phyloP scores from a whole-genome alignment of 2,797 vertebrate genomes.

The Serranus cabrilla region DNA sequence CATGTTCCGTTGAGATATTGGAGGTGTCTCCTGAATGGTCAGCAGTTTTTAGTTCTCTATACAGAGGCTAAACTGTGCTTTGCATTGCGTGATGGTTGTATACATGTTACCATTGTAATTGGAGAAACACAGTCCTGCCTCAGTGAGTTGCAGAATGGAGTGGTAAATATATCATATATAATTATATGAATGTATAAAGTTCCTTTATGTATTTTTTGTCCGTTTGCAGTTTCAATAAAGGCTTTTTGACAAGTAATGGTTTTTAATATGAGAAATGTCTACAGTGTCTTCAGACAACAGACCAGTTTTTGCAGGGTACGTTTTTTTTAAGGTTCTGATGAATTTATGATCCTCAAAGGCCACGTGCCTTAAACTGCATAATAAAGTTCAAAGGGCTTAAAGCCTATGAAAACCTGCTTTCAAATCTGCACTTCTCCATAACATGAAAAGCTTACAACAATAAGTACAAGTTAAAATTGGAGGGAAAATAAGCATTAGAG shows the following conservation, averaged over 20 bases:
- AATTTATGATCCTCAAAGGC: not conserved
- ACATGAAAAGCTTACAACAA: not conserved
- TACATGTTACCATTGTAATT: conserved; percentile 25
- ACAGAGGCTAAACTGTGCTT: not conserved
- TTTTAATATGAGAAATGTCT: not conserved
- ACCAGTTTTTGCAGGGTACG: no score
- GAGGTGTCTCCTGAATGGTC: conserved; percentile 5
- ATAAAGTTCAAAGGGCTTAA: not conserved
- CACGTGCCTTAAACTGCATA: not conserved
- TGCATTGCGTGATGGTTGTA: conserved; percentile 11
- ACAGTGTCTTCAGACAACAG: no score
- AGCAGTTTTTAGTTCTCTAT: not conserved
- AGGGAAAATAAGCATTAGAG: no score
- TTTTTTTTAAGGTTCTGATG: not conserved
- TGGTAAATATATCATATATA: conserved; percentile 47
- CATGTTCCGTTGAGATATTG: conserved; percentile 7
- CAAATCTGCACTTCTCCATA: not conserved
- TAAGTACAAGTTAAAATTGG: no score
- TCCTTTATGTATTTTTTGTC: conserved; percentile 33
- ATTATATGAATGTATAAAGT: conserved; percentile 66
- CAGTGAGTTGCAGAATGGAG: conserved; percentile 53
- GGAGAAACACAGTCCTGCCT: conserved; percentile 45
- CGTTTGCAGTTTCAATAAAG: conserved; percentile 79
- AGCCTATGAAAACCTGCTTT: not conserved
- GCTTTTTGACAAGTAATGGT: conserved; percentile 55